phyloP scores from a whole-genome alignment of 2,797 vertebrate genomes.

The Gallirallus australis region DNA sequence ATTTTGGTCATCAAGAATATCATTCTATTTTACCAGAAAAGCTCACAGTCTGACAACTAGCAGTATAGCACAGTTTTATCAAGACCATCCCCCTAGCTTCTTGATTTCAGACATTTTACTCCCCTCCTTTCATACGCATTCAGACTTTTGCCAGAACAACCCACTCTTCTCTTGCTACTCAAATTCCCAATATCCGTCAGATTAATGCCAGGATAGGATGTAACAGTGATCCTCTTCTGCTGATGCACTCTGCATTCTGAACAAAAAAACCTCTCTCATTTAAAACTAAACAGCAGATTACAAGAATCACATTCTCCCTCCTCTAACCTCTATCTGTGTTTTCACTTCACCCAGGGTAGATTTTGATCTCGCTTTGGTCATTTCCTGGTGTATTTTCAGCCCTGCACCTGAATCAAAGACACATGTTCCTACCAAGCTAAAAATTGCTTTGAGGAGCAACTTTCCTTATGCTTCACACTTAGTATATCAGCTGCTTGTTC shows the following conservation, averaged over 20 bases:
- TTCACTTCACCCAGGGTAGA: not conserved
- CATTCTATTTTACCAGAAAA: not conserved
- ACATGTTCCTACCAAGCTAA: not conserved
- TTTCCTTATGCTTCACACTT: not conserved
- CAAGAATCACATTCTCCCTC: not conserved
- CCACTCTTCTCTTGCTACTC: not conserved
- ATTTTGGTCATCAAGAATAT: accelerated
- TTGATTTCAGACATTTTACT: not conserved
- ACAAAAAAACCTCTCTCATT: not conserved
- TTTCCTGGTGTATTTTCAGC: constrained; percentile 29
- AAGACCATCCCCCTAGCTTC: not conserved
- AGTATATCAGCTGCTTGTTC: not conserved
- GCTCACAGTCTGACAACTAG: not conserved
- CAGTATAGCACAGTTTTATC: not conserved
- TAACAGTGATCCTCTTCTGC: not conserved
- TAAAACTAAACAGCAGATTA: not conserved
- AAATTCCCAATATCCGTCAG: not conserved
- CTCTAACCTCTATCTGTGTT: not conserved
- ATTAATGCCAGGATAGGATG: constrained; percentile 15
- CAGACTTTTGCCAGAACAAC: not conserved
- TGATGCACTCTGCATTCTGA: not conserved
- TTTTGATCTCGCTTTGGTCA: constrained; percentile 42
- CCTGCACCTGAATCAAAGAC: constrained; percentile 38
- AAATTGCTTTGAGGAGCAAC: not conserved
- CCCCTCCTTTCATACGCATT: not conserved